phyloP scores from a whole-genome alignment of 1,140 invertebrate genomes.

The Heliothis virescens region DNA sequence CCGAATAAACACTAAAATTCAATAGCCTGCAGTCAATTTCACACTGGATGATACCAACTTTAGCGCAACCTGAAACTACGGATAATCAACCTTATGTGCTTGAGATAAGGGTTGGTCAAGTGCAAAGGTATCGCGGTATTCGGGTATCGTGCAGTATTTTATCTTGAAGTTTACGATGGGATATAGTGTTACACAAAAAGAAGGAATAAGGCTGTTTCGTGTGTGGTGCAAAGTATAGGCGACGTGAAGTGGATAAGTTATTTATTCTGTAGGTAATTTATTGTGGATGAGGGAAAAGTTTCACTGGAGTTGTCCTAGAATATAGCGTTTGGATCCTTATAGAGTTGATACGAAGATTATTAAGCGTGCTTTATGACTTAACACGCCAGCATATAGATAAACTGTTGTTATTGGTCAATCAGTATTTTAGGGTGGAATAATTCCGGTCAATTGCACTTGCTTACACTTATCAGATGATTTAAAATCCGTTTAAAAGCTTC shows the following conservation, averaged over 20 bases:
- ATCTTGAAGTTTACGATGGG: slow-evolving; percentile 62
- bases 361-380: neutral
- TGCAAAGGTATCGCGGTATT: slow-evolving; percentile 16
- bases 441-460: no score
- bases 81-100: slow-evolving; percentile 18
- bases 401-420: no score
- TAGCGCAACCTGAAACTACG: neutral
- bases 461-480: no score
- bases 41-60: slow-evolving; percentile 52
- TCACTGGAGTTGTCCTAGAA: neutral
- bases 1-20: slow-evolving; percentile 65
- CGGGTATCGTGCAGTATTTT: slow-evolving; percentile 61
- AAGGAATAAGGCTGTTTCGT: slow-evolving; percentile 56
- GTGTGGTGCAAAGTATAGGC: slow-evolving; percentile 48
- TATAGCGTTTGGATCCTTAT: neutral
- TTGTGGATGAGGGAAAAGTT: neutral
- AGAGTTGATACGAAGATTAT: neutral
- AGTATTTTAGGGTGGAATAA: no score
- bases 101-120: slow-evolving; percentile 6
- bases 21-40: slow-evolving; percentile 63
- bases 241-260: neutral
- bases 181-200: slow-evolving; percentile 62
- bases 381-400: neutral
- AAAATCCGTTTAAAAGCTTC: no score
- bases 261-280: neutral